Evolutionary conservation across 2,797 vertebrate species (phyloP).

Genomic region (Lithobates sylvaticus): DNA sequence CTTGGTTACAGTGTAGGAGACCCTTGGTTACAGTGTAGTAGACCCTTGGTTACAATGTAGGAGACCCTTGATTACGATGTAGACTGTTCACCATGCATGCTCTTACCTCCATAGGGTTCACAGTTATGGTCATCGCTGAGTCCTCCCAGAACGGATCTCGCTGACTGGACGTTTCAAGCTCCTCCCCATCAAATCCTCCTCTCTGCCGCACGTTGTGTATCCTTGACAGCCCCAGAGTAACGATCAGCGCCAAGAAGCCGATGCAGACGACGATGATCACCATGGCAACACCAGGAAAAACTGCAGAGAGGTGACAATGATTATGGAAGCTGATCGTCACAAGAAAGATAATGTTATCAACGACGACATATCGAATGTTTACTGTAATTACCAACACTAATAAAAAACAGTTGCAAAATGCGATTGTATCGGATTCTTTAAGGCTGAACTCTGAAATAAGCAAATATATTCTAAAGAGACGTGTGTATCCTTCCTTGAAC

Average conservation of each 20-base stretch:
- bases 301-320: conserved; percentile 63
- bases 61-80: neutral
- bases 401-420: neutral
- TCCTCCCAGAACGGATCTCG: conserved; percentile 89
- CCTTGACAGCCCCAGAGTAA: conserved; percentile 93
- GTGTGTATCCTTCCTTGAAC: too few species aligned
- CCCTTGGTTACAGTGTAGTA: too few species aligned
- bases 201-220: conserved; percentile 94
- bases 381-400: neutral
- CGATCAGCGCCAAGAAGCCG: conserved; percentile 96
- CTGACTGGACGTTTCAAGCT: conserved; percentile 75
- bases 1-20: too few species aligned
- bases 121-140: conserved; percentile 96
- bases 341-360: neutral
- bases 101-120: conserved; percentile 98
- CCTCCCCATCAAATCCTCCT: conserved; percentile 80
- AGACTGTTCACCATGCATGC: neutral
- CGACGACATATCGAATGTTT: neutral
- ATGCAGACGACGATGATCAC: conserved; percentile 98
- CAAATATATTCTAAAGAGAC: too few species aligned
- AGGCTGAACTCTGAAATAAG: too few species aligned
- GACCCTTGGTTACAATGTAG: too few species aligned
- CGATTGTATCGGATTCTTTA: too few species aligned
- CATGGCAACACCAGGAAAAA: conserved; percentile 94
- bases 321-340: neutral